Percentiles rank a stretch among this genome's conserved stretches.
Evolutionary conservation across 2,113 vertebrate species (phyloP).

Genomic region (Rutilus rutilus): DNA sequence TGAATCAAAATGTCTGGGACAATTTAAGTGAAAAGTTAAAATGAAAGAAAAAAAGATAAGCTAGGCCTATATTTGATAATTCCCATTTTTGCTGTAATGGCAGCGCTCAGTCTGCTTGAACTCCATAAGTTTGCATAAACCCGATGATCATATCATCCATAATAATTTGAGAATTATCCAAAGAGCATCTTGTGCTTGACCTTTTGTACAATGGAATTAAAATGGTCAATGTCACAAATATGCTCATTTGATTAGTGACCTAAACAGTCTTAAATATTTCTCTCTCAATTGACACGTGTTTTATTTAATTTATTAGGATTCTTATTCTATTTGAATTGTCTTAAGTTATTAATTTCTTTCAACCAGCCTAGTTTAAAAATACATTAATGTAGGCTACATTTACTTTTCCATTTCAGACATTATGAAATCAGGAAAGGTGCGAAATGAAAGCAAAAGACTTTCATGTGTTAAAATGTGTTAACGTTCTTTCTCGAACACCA

Average conservation of each 20-base stretch:
- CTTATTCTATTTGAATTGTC: background rate
- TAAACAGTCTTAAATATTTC: background rate
- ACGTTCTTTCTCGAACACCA: background rate
- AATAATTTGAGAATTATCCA: background rate
- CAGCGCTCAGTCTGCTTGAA: background rate
- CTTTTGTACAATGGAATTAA: background rate
- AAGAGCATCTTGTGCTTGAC: constrained; percentile 6
- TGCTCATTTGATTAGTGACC: background rate
- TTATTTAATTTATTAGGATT: background rate
- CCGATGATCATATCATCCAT: background rate
- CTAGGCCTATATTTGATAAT: background rate
- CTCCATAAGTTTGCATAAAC: background rate
- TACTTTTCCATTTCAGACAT: background rate
- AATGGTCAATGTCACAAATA: background rate
- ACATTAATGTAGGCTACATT: background rate
- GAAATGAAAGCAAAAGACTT: background rate
- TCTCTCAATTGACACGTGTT: background rate
- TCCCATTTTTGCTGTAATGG: background rate
- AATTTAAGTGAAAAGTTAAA: background rate
- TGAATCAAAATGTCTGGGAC: background rate
- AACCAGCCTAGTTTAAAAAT: background rate
- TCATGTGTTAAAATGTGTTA: background rate
- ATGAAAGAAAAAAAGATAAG: background rate
- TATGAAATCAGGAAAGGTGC: background rate
- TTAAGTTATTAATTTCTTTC: background rate